These are phyloP conservation scores for Nerophis ophidion DNA, from an alignment of 2,113 vertebrate species.

Conservation along the genomic window DNA sequence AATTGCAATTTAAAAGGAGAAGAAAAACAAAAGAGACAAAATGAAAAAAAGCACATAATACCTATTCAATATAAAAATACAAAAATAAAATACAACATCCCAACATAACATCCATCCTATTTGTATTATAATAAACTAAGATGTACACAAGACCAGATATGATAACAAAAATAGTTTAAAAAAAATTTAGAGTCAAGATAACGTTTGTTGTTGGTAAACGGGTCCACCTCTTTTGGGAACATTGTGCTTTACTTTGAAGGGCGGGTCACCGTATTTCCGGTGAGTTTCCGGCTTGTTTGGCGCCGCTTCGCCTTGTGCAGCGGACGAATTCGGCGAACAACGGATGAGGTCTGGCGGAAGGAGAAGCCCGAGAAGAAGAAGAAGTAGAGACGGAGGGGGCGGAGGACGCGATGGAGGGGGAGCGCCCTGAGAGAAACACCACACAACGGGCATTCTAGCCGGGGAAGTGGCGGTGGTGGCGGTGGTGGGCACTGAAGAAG, in stretches of 20 bases:
- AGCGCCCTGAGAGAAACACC: slow-evolving; percentile 53
- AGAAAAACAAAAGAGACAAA: too few relatives aligned
- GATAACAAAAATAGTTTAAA: too few relatives aligned
- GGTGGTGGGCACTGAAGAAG: slow-evolving; percentile 30
- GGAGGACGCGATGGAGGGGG: slow-evolving; percentile 28
- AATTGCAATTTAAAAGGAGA: too few relatives aligned
- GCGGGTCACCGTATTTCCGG: slow-evolving; percentile 14
- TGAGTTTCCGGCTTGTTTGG: slow-evolving; percentile 1
- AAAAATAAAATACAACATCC: too few relatives aligned
- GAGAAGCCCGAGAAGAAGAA: slow-evolving; percentile 24
- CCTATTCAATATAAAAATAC: too few relatives aligned
- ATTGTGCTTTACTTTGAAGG: slow-evolving; percentile 44
- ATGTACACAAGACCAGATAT: too few relatives aligned
- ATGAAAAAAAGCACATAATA: too few relatives aligned
- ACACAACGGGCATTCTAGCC: slow-evolving; percentile 27
- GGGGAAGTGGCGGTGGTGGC: slow-evolving; percentile 2
- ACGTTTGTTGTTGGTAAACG: background rate
- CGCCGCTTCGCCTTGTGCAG: slow-evolving; percentile 33
- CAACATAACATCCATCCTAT: too few relatives aligned
- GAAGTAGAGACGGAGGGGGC: slow-evolving; percentile 26
- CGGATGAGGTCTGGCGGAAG: slow-evolving; percentile 59
- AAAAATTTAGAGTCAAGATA: too few relatives aligned
- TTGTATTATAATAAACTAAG: too few relatives aligned
- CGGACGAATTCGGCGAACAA: slow-evolving; percentile 52
- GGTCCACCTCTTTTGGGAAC: background rate